Evolutionary conservation across 2,888 invertebrate species (phyloP).

Genomic region (Microplitis manilae): DNA sequence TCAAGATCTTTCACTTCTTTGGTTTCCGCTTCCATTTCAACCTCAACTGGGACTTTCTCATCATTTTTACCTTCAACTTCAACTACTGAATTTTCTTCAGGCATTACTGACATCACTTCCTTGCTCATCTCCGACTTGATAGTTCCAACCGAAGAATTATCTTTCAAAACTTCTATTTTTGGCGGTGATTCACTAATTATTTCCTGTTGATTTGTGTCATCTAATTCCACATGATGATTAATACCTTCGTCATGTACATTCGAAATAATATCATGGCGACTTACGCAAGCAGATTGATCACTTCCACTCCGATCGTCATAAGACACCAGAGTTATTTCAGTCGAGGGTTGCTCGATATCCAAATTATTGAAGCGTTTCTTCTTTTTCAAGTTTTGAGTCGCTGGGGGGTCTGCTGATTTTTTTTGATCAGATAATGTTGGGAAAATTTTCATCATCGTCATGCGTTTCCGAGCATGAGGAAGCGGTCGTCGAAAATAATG

Average conservation of each 20-base stretch:
- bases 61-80: constrained; percentile 22
- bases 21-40: too few species aligned
- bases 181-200: background rate
- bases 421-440: constrained; percentile 44
- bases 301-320: constrained; percentile 13
- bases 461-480: constrained; percentile 54
- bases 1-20: background rate
- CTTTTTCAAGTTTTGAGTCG: background rate
- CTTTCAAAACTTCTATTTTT: constrained; percentile 5
- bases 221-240: background rate
- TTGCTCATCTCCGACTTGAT: background rate
- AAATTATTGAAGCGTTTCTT: constrained; percentile 41
- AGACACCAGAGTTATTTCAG: constrained; percentile 50
- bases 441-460: constrained; percentile 54
- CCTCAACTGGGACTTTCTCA: background rate
- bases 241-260: background rate
- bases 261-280: background rate
- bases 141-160: background rate
- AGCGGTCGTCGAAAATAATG: constrained; percentile 55
- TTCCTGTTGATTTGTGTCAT: background rate
- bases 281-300: background rate
- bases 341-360: constrained; percentile 52
- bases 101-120: background rate
- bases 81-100: constrained; percentile 4
- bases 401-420: background rate